Evolutionary conservation across 2,888 invertebrate genomes (phyloP).

Genomic region (Ectemnius lituratus): DNA sequence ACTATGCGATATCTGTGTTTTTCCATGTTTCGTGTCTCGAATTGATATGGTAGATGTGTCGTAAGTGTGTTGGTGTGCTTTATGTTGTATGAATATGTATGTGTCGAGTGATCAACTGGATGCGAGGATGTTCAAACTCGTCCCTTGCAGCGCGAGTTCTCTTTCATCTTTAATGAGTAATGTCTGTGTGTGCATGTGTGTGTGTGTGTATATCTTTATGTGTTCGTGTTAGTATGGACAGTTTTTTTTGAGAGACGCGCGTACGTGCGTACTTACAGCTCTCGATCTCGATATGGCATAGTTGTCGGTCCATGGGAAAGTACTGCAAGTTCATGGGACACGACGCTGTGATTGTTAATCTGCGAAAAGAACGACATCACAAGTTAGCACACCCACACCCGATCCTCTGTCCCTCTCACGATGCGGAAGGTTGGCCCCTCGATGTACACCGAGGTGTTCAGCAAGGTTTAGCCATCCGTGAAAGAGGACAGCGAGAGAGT

Average conservation of each 20-base stretch:
- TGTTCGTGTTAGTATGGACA: constrained; percentile 32
- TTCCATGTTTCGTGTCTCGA: no score
- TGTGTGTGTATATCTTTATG: constrained; percentile 29
- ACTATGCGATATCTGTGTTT: not conserved
- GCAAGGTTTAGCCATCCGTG: no score
- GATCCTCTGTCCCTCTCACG: no score
- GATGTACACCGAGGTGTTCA: no score
- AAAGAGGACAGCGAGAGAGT: no score
- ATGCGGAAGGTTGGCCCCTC: no score
- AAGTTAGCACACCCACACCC: constrained; percentile 5
- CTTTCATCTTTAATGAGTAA: not conserved
- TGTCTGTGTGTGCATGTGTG: not conserved
- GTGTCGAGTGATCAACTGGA: not conserved
- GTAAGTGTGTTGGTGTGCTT: not conserved
- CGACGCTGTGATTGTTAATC: constrained; percentile 95
- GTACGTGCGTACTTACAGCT: constrained; percentile 91
- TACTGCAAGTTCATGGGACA: constrained; percentile 98
- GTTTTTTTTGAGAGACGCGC: constrained; percentile 51
- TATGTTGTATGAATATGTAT: not conserved
- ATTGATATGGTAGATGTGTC: not conserved
- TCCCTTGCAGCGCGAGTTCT: no score
- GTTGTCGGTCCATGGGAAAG: constrained; percentile 97
- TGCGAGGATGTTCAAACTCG: no score
- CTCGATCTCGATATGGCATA: constrained; percentile 97
- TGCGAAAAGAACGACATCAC: constrained; percentile 77